Evolutionary conservation across 2,113 vertebrate species (phyloP).

Genomic region (Perca fluviatilis): DNA sequence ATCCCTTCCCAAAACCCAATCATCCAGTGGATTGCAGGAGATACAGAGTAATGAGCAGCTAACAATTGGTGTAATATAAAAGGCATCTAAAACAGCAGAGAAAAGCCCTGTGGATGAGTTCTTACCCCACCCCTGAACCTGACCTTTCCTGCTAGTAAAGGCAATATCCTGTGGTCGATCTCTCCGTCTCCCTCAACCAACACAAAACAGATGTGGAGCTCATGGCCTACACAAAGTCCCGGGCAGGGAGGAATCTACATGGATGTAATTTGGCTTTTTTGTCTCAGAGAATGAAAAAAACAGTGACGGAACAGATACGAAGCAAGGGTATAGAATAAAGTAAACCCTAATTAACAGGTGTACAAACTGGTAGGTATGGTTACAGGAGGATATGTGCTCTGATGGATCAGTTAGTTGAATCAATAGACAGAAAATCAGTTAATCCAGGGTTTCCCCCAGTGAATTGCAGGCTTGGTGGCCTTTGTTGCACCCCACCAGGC

Average conservation of each 20-base stretch:
- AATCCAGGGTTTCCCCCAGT: no score
- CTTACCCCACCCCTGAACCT: conserved; percentile 69
- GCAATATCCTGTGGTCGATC: conserved; percentile 88
- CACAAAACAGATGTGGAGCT: conserved; percentile 85
- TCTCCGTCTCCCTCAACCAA: conserved; percentile 79
- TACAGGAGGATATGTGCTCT: background rate
- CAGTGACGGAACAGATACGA: background rate
- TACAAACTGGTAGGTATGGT: background rate
- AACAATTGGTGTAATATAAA: conserved; percentile 68
- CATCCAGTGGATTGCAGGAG: conserved; percentile 29
- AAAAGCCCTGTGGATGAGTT: conserved; percentile 69
- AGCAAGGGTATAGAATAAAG: background rate
- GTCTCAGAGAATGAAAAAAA: conserved; percentile 8
- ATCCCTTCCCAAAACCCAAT: conserved; percentile 45
- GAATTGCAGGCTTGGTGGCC: no score
- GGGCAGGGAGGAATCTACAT: conserved; percentile 43
- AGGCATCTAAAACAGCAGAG: conserved; percentile 67
- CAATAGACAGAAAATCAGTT: background rate
- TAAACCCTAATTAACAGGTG: background rate
- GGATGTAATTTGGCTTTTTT: conserved; percentile 9
- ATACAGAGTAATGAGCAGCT: conserved; percentile 48
- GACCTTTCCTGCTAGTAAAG: conserved; percentile 78
- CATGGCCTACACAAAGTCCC: conserved; percentile 55
- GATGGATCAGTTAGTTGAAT: background rate
- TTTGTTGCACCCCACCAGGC: no score